A percentile compares a stretch with the other conserved stretches of the same genome.
phyloP scores from a whole-genome alignment of 2,113 vertebrate genomes.

The human region GRCh38 chr5:74138501-74139000 shows the following conservation, averaged over 20 bases:
- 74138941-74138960: constrained; percentile 5
- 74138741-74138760: constrained; percentile 47
- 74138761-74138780: constrained; percentile 41
- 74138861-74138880: constrained; percentile 1
- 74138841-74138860: constrained; percentile 41
- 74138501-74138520: background rate
- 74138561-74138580: background rate
- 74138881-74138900: constrained; percentile 11
- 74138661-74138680: background rate
- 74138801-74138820: constrained; percentile 46
- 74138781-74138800: constrained; percentile 41
- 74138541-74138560: background rate
- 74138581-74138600: background rate
- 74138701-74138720: background rate
- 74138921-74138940: constrained; percentile 45
- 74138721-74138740: constrained; percentile 66
- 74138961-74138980: constrained; percentile 40
- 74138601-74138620: background rate
- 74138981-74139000: background rate
- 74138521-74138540: background rate
- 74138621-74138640: background rate
- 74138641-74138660: background rate
- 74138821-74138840: constrained; percentile 65
- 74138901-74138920: constrained; percentile 64
- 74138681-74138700: background rate